Evolutionary conservation across 2,113 vertebrate species (phyloP).

Genomic region (Benitochromis conjunctus): DNA sequence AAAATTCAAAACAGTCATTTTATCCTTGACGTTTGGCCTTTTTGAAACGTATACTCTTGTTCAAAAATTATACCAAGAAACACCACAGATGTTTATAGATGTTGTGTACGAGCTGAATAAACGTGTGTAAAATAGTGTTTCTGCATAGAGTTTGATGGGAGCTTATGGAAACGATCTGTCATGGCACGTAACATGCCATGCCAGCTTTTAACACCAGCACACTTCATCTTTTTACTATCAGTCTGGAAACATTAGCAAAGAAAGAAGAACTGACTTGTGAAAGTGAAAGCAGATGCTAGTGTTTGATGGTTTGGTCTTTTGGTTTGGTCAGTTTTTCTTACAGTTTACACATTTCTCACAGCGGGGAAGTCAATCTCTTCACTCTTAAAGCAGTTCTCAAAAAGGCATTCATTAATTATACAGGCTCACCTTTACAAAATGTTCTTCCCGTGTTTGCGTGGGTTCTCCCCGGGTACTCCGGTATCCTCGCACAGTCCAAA

Average conservation of each 20-base stretch:
- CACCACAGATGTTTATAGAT: accelerated
- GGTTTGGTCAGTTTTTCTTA: background rate
- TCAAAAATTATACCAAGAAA: background rate
- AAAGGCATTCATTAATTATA: too few relatives aligned
- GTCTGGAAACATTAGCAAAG: background rate
- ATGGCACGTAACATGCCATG: background rate
- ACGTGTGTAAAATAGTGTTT: accelerated
- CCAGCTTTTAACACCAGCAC: background rate
- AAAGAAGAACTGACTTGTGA: background rate
- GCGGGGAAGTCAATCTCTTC: background rate
- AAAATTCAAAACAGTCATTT: background rate
- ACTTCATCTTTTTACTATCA: background rate
- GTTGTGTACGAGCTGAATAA: background rate
- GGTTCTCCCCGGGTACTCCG: too few relatives aligned
- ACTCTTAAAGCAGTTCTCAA: too few relatives aligned
- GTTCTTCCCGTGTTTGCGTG: too few relatives aligned
- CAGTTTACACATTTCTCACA: too few relatives aligned
- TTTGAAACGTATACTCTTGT: background rate
- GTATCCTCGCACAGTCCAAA: too few relatives aligned
- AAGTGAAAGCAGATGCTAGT: accelerated
- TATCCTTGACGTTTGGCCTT: background rate
- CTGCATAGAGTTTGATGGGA: background rate
- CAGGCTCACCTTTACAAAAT: too few relatives aligned
- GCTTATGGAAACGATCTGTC: background rate
- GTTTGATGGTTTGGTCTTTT: accelerated